These are phyloP conservation scores for Pipistrellus pygmaeus DNA, from an alignment of 2,797 vertebrate species.

Conservation along the genomic window DNA sequence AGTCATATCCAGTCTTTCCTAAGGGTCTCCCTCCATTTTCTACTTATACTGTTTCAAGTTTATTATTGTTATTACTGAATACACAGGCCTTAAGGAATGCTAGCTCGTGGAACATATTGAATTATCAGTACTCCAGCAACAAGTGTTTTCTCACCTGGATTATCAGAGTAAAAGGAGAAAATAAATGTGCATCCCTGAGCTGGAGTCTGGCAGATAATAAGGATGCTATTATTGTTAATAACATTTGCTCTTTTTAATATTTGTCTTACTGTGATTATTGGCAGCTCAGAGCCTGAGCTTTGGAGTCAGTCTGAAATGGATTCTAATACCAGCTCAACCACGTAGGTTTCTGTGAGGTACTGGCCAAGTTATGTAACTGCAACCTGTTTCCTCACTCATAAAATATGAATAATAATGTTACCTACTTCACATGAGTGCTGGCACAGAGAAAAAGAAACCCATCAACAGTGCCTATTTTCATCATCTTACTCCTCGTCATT, in stretches of 20 bases:
- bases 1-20: slow-evolving; percentile 31
- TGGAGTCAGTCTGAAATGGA: background rate
- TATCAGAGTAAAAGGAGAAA: slow-evolving; percentile 38
- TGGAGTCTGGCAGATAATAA: background rate
- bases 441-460: background rate
- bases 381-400: background rate
- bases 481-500: background rate
- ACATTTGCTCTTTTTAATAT: slow-evolving; percentile 24
- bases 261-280: background rate
- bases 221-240: background rate
- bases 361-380: background rate
- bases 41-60: slow-evolving; percentile 10
- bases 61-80: slow-evolving; percentile 42
- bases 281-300: background rate
- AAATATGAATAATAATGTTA: background rate
- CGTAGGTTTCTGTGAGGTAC: background rate
- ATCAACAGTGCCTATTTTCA: background rate
- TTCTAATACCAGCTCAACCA: background rate
- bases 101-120: background rate
- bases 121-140: slow-evolving; percentile 10
- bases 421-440: background rate
- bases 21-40: background rate
- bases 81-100: background rate
- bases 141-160: background rate
- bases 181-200: background rate